A percentile compares a stretch with the other conserved stretches of the same genome.
These are phyloP conservation scores for Gila orcuttii DNA, from an alignment of 2,113 vertebrate genomes.

Conservation along the genomic window DNA sequence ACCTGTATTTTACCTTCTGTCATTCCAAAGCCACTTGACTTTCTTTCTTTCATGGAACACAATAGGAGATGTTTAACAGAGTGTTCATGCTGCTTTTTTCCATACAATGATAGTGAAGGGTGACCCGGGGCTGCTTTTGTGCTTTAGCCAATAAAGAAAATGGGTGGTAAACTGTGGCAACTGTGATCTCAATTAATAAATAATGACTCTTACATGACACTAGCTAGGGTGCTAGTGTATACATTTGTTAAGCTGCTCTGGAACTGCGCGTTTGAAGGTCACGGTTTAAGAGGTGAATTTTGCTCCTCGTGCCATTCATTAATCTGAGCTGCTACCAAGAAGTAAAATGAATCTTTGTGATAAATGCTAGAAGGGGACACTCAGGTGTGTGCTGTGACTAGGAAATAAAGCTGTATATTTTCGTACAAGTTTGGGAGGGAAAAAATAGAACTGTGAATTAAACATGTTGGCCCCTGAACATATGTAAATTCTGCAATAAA, in stretches of 20 bases:
- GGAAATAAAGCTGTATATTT: constrained; percentile 30
- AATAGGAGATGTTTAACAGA: not conserved
- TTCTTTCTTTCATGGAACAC: not conserved
- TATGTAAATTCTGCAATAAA: not conserved
- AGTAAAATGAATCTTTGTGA: constrained; percentile 33
- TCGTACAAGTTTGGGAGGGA: not conserved
- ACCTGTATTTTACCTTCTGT: not conserved
- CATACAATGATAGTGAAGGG: not conserved
- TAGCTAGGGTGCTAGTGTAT: not conserved
- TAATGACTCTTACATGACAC: constrained; percentile 19
- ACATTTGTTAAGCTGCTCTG: constrained; percentile 25
- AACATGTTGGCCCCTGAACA: not conserved
- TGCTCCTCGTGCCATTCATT: constrained; percentile 30
- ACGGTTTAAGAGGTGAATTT: constrained; percentile 33
- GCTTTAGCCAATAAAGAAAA: not conserved
- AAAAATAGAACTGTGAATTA: not conserved
- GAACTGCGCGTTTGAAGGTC: constrained; percentile 31
- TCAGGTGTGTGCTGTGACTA: constrained; percentile 37
- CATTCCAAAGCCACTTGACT: not conserved
- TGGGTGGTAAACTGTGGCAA: not conserved
- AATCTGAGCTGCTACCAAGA: constrained; percentile 22
- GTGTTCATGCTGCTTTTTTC: not conserved
- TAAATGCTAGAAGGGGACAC: constrained; percentile 20
- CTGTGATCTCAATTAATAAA: not conserved
- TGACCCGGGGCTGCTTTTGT: not conserved